Evolutionary conservation across 2,888 invertebrate species (phyloP).

Genomic region (Andricus curvator): DNA sequence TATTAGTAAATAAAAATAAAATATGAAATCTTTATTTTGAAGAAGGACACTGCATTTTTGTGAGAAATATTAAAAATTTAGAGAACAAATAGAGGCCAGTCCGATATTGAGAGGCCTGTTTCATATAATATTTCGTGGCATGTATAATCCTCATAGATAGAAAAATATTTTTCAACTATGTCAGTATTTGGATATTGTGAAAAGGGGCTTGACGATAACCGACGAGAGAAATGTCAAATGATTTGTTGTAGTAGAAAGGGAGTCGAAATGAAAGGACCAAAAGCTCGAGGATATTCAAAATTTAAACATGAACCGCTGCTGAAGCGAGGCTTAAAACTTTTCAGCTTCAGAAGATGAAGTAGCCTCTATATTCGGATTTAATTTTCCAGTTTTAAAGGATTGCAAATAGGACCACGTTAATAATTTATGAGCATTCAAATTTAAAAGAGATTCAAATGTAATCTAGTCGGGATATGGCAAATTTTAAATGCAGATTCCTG

Average conservation of each 20-base stretch:
- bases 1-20: neutral
- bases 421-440: neutral
- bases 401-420: neutral
- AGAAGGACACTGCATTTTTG: neutral
- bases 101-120: slow-evolving; percentile 5
- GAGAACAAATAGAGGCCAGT: neutral
- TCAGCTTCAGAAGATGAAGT: neutral
- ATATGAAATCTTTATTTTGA: no score
- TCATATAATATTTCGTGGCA: slow-evolving; percentile 16
- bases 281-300: neutral
- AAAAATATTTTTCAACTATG: slow-evolving; percentile 13
- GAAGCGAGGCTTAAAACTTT: neutral
- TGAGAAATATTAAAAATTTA: neutral
- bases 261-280: neutral
- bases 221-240: slow-evolving; percentile 2
- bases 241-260: neutral
- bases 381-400: neutral
- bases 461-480: no score
- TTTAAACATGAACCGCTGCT: neutral
- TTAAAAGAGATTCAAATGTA: neutral
- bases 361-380: neutral
- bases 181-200: neutral
- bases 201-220: neutral
- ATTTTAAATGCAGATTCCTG: no score
- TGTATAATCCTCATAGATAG: neutral